Base-by-base conservation (phyloP, 92 coral and sea anemone species). In the Zoanthus gigantus region DNA sequence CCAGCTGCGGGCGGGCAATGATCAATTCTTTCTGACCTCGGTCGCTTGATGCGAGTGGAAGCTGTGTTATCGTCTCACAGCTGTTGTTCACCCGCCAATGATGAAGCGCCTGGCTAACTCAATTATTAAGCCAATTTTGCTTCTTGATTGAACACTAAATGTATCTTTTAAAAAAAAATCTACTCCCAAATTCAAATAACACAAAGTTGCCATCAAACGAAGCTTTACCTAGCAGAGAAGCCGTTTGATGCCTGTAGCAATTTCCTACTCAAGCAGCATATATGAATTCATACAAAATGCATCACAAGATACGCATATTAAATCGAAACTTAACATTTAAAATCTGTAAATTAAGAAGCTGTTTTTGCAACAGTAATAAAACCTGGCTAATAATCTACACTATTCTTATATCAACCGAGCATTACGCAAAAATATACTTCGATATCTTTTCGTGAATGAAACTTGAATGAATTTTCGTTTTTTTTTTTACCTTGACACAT, bases 31-130 rank as follows among this genome's bases (percentile, higher is more conserved):
- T 28, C 48, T 10, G 48, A 9, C 54, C 53, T 48, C 28, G 44
- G 32, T 69, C 42, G 54, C 11, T 46, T 37, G 18, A 48, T n/a
- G 65, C 65, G 7, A 23, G 42, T 48, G 67, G 23, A 50, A 50
- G 56, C 12, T 11, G 1, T 50, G 6, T 77, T 77, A 31, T 7
- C 47, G n/a, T 16, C 54, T 2, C 42, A 81, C 85, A 81, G 85
- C 85, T 81, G 85, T 81, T 23, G 50, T 1, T 57, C 23, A 17
- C 28, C 61, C 52, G 60, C 60, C 61, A 67, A 81, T 28, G 46
- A 81, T 65, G 31, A 65, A 29, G 18, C 50, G 42, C 46, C 60
- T 46, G 32, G 56, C 54, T 28, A 12, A 81, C 18, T 42, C 32
- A 66, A 73, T n/a, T 81, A 47, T 68, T 45, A 15, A 6, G 32